phyloP scores from a whole-genome alignment of 2,113 vertebrate genomes.

The Piprites chloris region DNA sequence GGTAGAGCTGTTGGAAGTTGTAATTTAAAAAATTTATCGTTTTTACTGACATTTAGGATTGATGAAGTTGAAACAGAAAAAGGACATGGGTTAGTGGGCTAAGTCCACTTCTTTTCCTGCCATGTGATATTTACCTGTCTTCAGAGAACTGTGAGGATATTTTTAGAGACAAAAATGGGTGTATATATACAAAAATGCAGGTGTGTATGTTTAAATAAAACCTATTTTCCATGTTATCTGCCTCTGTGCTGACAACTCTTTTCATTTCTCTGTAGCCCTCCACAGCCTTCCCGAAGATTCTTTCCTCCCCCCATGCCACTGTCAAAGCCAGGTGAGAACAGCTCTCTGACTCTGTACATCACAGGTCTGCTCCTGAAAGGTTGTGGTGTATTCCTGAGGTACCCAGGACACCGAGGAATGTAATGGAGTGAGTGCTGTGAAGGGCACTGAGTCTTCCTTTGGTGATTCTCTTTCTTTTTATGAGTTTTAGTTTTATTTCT shows the following conservation, averaged over 20 bases:
- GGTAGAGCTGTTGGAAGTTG: neutral
- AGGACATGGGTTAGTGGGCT: neutral
- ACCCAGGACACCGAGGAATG: neutral
- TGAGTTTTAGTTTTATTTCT: neutral
- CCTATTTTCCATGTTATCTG: neutral
- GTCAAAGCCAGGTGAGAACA: conserved; percentile 90
- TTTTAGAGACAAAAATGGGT: neutral
- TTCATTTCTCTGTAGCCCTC: conserved; percentile 77
- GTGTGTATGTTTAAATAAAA: neutral
- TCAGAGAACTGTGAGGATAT: neutral
- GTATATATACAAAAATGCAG: neutral
- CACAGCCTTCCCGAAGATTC: conserved; percentile 87
- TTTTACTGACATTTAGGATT: neutral
- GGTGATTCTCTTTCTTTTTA: neutral
- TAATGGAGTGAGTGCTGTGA: neutral
- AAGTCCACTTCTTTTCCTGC: neutral
- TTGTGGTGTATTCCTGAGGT: neutral
- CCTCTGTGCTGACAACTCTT: neutral
- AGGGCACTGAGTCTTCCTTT: neutral
- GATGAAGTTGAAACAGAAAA: neutral
- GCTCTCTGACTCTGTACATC: neutral
- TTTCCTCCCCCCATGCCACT: conserved; percentile 97
- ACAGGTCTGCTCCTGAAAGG: neutral
- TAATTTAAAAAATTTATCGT: neutral
- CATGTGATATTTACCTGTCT: neutral